Conservation (phyloP, 1,140 invertebrate species). For the Protaetia brevitarsis region DNA sequence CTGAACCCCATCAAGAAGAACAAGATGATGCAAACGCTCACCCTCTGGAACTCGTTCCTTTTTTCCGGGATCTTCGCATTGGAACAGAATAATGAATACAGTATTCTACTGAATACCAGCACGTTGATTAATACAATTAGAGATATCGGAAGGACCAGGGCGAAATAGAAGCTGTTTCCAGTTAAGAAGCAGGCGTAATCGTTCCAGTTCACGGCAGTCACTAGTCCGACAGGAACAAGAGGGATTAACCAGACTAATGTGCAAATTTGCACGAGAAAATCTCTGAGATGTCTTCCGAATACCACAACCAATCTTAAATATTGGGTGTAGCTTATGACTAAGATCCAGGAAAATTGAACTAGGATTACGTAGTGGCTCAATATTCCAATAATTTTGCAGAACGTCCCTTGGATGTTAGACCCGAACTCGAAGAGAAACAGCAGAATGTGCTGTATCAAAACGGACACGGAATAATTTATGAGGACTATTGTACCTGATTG, state of each 20-base stretch:
- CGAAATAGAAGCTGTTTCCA: background rate
- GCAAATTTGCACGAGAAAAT: background rate
- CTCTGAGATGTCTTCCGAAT: too few relatives aligned
- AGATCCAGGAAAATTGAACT: conserved; percentile 1
- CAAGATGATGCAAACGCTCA: background rate
- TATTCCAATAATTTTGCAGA: background rate
- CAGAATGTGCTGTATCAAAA: background rate
- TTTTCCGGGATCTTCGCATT: background rate
- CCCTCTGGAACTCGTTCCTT: background rate
- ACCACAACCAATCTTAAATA: background rate
- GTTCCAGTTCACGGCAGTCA: background rate
- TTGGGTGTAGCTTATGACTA: conserved; percentile 5
- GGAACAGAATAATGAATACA: background rate
- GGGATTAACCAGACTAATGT: background rate
- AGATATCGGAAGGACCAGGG: background rate
- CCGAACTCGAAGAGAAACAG: background rate
- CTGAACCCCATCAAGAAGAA: conserved; percentile 17
- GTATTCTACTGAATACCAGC: background rate
- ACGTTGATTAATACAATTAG: background rate
- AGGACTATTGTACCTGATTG: background rate
- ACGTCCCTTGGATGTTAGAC: background rate
- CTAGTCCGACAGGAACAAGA: background rate
- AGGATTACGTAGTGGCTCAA: background rate
- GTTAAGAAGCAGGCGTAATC: background rate
- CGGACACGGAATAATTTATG: background rate